Conservation (phyloP, 2,113 vertebrate genomes). For the Steatornis caripensis region DNA sequence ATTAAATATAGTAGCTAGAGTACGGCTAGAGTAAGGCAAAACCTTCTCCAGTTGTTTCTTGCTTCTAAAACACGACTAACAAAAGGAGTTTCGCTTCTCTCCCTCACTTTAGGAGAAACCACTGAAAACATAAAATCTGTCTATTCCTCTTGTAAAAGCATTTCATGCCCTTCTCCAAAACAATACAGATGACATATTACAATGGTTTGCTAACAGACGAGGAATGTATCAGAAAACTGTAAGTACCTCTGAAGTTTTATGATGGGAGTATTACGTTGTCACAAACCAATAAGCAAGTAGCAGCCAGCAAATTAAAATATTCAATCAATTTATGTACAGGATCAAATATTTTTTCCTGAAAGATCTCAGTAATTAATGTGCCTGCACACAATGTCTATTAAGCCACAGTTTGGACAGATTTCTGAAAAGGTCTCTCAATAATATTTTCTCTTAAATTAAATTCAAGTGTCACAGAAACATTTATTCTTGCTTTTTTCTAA, state of each 20-base stretch:
- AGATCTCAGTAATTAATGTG: not conserved
- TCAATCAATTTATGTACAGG: not conserved
- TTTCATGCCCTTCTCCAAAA: conserved; percentile 12
- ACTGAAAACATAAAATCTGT: conserved; percentile 35
- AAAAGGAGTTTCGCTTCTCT: not conserved
- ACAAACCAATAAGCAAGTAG: not conserved
- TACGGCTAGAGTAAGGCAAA: not conserved
- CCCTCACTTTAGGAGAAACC: not conserved
- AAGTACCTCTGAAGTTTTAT: not conserved
- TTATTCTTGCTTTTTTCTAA: not conserved
- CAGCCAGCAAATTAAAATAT: not conserved
- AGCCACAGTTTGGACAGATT: not conserved
- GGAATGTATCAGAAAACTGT: not conserved
- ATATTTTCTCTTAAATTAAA: not conserved
- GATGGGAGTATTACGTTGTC: not conserved
- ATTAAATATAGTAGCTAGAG: not conserved
- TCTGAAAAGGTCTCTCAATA: not conserved
- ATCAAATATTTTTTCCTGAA: not conserved
- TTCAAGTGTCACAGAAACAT: not conserved
- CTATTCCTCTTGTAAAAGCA: conserved; percentile 20
- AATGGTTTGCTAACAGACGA: not conserved
- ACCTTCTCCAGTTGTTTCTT: not conserved
- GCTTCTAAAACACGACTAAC: not conserved
- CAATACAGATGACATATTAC: not conserved
- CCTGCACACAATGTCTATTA: not conserved